These are phyloP conservation scores for Adrianichthys oophorus DNA, from an alignment of 2,797 vertebrate genomes.

Conservation along the genomic window DNA sequence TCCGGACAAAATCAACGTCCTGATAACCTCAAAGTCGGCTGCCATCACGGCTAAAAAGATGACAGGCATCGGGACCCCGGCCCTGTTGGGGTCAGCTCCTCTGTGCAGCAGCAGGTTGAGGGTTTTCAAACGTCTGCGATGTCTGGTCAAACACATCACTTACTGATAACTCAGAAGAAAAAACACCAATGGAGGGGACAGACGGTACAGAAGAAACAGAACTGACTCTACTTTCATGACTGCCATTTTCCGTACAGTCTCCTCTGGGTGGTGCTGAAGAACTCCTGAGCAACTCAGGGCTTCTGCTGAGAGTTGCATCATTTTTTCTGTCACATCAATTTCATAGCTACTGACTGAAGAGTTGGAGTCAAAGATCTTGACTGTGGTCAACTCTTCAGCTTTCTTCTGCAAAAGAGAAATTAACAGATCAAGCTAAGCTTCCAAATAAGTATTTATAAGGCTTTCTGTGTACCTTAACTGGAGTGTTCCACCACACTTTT, in stretches of 20 bases:
- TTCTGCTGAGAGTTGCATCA: constrained; percentile 63
- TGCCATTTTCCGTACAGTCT: constrained; percentile 60
- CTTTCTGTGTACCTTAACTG: constrained; percentile 4
- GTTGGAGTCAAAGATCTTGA: constrained; percentile 41
- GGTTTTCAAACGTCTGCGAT: constrained; percentile 68
- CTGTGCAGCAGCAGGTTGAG: constrained; percentile 78
- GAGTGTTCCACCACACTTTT: constrained; percentile 34
- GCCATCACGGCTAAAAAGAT: constrained; percentile 86
- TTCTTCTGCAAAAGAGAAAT: constrained; percentile 17
- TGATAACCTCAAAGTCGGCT: constrained; percentile 75
- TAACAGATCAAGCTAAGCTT: not conserved
- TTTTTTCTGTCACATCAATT: constrained; percentile 51
- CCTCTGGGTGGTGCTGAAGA: constrained; percentile 33
- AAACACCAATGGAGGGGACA: not conserved
- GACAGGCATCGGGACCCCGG: constrained; percentile 76
- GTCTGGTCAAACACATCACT: constrained; percentile 56
- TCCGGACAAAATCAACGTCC: constrained; percentile 77
- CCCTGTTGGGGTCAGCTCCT: constrained; percentile 85
- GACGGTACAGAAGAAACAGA: not conserved
- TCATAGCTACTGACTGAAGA: constrained; percentile 49
- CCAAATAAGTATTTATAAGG: not conserved
- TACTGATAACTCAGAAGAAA: not conserved
- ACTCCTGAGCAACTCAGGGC: constrained; percentile 48
- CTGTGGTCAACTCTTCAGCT: constrained; percentile 1
- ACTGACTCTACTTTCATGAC: constrained; percentile 62